Evolutionary conservation across 2,113 vertebrate species (phyloP), one percentile per base, ranked within the genome.

Genomic region (Anoplopoma fimbria): DNA sequence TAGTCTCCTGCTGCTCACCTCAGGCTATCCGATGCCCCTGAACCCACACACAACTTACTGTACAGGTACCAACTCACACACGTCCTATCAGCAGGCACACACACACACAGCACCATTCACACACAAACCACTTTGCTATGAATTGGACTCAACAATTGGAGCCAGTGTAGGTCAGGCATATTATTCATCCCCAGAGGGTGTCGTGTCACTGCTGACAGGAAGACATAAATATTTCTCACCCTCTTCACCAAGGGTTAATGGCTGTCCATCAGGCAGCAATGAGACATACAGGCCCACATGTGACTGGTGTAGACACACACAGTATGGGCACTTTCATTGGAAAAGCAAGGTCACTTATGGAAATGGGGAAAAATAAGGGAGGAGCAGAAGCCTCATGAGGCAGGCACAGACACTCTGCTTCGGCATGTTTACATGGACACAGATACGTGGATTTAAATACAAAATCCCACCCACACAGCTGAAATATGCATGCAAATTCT

Each of bases 201-300:
- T 82, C 62, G 62, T 92, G 92, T 91, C 92, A 89, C 78, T 55
- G 77, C 90, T 94, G 93, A 94, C 88, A 93, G 88, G 85, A 69
- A 88, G 79, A 92, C 90, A 94, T 93, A 94, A 94, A 94, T 93
- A 94, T 93, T 93, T 92, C 85, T 85, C 88, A 88, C 93, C 90
- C 91, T 75, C 69, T 82, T 90, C 88, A 84, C 89, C 77, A 90
- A 79, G 91, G 93, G 95, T 94, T 94, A 95, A 94, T 93, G 85
- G 91, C 88, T 93, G 93, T 92, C 93, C 88, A 92, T 95, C 92
- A 94, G 42, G 40, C 84, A 67, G 91, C 86, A 82, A 83, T 81
- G 71, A 86, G 85, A 90, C 87, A 77, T 47, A 67, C 75, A 58
- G 38, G 38, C 60, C 36, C 23, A 19, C 71, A 21, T 2, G 25